A percentile compares a stretch with the other conserved stretches of the same genome.
These are phyloP conservation scores for Pipa parva DNA, from an alignment of 2,113 vertebrate species.

Conservation along the genomic window DNA sequence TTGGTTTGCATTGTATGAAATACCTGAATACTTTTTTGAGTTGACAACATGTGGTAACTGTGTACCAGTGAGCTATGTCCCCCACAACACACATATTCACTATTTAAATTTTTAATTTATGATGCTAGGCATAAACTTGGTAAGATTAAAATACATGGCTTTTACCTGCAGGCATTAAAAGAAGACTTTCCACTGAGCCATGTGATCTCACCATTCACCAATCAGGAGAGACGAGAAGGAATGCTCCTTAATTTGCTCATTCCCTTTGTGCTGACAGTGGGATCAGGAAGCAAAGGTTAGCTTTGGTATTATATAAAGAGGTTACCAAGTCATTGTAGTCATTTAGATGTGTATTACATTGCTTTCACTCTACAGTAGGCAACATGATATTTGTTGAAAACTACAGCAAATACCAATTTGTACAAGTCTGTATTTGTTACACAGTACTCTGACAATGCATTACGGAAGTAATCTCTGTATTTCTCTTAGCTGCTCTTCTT, in stretches of 20 bases:
- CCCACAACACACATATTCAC: too few relatives aligned
- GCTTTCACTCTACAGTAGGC: background rate
- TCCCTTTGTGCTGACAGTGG: constrained; percentile 96
- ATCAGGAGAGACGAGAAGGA: constrained; percentile 96
- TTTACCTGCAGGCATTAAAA: constrained; percentile 85
- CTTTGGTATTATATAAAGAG: constrained; percentile 55
- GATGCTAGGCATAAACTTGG: too few relatives aligned
- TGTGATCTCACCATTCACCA: constrained; percentile 98
- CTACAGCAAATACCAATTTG: too few relatives aligned
- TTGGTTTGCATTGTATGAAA: too few relatives aligned
- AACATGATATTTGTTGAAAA: too few relatives aligned
- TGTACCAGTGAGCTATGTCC: too few relatives aligned
- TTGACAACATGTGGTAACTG: too few relatives aligned
- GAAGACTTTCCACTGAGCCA: constrained; percentile 97
- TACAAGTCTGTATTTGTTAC: too few relatives aligned
- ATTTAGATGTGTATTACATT: background rate
- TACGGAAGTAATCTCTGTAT: background rate
- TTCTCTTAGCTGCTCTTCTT: background rate
- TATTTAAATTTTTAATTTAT: background rate
- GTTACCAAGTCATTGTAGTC: background rate
- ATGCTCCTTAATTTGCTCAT: constrained; percentile 98
- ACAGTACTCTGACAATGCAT: too few relatives aligned
- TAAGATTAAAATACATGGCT: constrained; percentile 51
- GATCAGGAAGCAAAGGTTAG: constrained; percentile 98
- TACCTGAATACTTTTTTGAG: too few relatives aligned